phyloP scores from a whole-genome alignment of 2,113 vertebrate species.

The Lophius piscatorius region DNA sequence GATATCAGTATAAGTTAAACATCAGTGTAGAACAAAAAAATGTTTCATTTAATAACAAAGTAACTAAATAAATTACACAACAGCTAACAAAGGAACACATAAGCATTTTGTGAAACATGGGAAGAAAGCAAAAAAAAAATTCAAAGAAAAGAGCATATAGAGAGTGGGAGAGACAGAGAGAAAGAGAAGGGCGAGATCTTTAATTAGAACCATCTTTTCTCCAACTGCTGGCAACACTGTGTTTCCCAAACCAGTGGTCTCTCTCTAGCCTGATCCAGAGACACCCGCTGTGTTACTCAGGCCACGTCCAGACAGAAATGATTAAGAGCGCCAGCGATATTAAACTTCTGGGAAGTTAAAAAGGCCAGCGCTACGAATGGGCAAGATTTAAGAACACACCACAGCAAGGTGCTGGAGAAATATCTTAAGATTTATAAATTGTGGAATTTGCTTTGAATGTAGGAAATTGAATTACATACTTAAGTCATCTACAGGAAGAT shows the following conservation, averaged over 20 bases:
- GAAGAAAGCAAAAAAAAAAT: slow-evolving; percentile 17
- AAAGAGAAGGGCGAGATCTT: slow-evolving; percentile 72
- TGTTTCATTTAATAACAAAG: not conserved
- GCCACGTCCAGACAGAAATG: slow-evolving; percentile 80
- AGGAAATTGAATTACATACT: too few relatives aligned
- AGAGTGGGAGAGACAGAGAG: slow-evolving; percentile 19
- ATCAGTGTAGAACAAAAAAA: not conserved
- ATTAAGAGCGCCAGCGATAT: slow-evolving; percentile 76
- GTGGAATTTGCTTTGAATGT: slow-evolving; percentile 22
- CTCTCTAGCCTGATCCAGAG: slow-evolving; percentile 69
- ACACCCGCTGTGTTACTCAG: slow-evolving; percentile 81
- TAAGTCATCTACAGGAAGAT: slow-evolving; percentile 10
- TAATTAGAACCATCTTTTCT: slow-evolving; percentile 87
- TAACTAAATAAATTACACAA: not conserved
- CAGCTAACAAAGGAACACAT: not conserved
- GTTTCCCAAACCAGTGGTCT: slow-evolving; percentile 76
- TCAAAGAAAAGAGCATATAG: slow-evolving; percentile 10
- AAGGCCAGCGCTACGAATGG: slow-evolving; percentile 66
- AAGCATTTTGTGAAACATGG: slow-evolving; percentile 5
- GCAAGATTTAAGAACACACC: slow-evolving; percentile 37
- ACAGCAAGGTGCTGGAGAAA: slow-evolving; percentile 27
- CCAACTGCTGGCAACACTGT: slow-evolving; percentile 71
- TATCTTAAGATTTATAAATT: slow-evolving; percentile 22
- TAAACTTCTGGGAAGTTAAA: slow-evolving; percentile 67
- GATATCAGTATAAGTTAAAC: slow-evolving; percentile 6